A percentile compares a stretch with the other conserved stretches of the same genome.
Evolutionary conservation across 1,140 invertebrate genomes (phyloP).

Genomic region (Oryzaephilus surinamensis): DNA sequence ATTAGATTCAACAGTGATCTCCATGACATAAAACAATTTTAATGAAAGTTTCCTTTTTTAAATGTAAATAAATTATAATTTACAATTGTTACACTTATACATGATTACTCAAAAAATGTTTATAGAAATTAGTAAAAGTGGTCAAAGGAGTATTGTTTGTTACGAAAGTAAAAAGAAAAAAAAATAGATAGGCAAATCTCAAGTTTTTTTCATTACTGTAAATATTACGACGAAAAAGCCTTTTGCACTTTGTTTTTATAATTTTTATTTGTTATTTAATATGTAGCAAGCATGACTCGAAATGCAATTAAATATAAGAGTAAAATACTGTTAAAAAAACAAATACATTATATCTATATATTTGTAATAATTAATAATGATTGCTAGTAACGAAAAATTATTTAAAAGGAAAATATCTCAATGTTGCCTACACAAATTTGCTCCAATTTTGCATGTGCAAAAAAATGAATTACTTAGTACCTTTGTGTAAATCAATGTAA

Average conservation of each 20-base stretch:
- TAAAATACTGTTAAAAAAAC: constrained; percentile 10
- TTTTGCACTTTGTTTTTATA: constrained; percentile 18
- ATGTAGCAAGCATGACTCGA: constrained; percentile 19
- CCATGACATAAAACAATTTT: too few species aligned
- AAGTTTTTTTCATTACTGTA: too few species aligned
- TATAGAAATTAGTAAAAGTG: too few species aligned
- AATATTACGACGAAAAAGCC: constrained; percentile 9
- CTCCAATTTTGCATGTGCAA: constrained; percentile 23
- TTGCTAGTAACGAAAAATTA: constrained; percentile 14
- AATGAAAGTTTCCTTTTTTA: too few species aligned
- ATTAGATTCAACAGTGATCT: constrained; percentile 22
- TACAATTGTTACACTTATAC: too few species aligned
- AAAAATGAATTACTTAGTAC: constrained; percentile 13
- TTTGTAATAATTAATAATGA: constrained; percentile 29
- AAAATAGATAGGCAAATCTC: too few species aligned
- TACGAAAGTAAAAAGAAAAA: too few species aligned
- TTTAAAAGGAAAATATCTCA: constrained; percentile 17
- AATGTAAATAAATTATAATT: too few species aligned
- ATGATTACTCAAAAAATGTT: too few species aligned
- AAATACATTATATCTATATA: constrained; percentile 25
- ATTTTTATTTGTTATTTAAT: constrained; percentile 28
- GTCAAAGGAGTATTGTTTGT: too few species aligned
- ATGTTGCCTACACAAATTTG: constrained; percentile 25
- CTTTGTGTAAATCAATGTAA: constrained; percentile 26
- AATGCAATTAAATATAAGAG: too few species aligned